These are phyloP conservation scores for Polyodon spathula DNA, from an alignment of 2,113 vertebrate species.

Conservation along the genomic window DNA sequence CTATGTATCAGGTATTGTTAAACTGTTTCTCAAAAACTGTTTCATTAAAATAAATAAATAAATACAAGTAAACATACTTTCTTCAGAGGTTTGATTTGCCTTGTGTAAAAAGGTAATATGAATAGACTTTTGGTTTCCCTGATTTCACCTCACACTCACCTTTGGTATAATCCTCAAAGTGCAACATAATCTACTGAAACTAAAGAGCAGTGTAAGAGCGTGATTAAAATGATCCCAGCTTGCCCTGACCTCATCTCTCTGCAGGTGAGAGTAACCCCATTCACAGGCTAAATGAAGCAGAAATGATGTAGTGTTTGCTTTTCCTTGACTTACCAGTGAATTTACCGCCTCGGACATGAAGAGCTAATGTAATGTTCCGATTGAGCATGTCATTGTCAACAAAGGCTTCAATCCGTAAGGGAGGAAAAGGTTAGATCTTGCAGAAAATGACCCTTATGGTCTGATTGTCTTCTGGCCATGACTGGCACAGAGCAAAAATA, in stretches of 20 bases:
- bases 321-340: conserved; percentile 65
- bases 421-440: conserved; percentile 71
- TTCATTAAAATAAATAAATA: no score
- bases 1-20: no score
- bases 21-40: no score
- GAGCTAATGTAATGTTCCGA: conserved; percentile 78
- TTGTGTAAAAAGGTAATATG: background rate
- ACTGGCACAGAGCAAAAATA: conserved; percentile 61
- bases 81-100: background rate
- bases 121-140: conserved; percentile 24
- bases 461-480: conserved; percentile 71
- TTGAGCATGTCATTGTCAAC: conserved; percentile 70
- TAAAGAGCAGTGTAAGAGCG: conserved; percentile 47
- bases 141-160: conserved; percentile 49
- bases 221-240: conserved; percentile 54
- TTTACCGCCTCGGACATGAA: conserved; percentile 65
- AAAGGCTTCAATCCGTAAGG: conserved; percentile 56
- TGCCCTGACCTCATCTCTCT: conserved; percentile 57
- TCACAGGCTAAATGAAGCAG: conserved; percentile 70
- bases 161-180: conserved; percentile 40
- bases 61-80: no score
- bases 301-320: conserved; percentile 82
- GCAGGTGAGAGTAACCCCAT: conserved; percentile 70
- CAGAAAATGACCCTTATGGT: conserved; percentile 83
- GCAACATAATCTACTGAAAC: conserved; percentile 49